Percentiles rank a stretch among this genome's conserved stretches.
Evolutionary conservation across 2,113 vertebrate species (phyloP).

Genomic region (Xenopus borealis): DNA sequence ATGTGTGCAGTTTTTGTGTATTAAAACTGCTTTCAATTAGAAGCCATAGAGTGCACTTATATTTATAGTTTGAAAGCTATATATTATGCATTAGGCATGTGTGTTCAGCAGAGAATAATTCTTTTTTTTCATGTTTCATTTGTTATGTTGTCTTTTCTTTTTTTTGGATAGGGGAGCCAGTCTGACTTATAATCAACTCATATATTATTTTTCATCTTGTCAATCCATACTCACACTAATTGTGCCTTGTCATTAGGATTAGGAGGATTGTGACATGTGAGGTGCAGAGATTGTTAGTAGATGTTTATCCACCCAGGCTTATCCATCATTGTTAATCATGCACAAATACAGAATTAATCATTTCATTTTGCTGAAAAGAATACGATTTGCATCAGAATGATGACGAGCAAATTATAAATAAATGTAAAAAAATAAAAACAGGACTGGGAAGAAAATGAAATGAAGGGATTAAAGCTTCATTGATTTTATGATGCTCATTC

Average conservation of each 20-base stretch:
- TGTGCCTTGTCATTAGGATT: conserved; percentile 72
- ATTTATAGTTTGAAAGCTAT: too few species aligned
- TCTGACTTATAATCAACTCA: background rate
- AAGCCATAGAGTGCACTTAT: too few species aligned
- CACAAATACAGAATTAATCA: conserved; percentile 86
- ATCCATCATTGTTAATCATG: conserved; percentile 95
- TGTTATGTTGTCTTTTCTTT: too few species aligned
- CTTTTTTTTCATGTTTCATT: too few species aligned
- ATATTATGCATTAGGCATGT: too few species aligned
- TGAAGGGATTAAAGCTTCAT: conserved; percentile 65
- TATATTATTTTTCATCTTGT: conserved; percentile 9
- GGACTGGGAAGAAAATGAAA: conserved; percentile 72
- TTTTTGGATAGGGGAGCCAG: background rate
- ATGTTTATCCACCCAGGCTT: conserved; percentile 85
- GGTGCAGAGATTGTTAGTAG: conserved; percentile 74
- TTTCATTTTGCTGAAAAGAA: conserved; percentile 79
- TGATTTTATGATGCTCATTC: conserved; percentile 81
- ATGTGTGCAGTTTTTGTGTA: too few species aligned
- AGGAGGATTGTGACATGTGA: conserved; percentile 73
- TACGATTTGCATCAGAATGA: conserved; percentile 87
- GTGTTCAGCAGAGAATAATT: too few species aligned
- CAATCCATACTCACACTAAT: conserved; percentile 71
- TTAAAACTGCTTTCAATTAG: too few species aligned
- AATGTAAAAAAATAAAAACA: conserved; percentile 61
- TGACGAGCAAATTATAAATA: conserved; percentile 75